Evolutionary conservation across 1,140 invertebrate species (phyloP), one percentile per base, ranked within the genome.

Genomic region (Nylanderia fulva): DNA sequence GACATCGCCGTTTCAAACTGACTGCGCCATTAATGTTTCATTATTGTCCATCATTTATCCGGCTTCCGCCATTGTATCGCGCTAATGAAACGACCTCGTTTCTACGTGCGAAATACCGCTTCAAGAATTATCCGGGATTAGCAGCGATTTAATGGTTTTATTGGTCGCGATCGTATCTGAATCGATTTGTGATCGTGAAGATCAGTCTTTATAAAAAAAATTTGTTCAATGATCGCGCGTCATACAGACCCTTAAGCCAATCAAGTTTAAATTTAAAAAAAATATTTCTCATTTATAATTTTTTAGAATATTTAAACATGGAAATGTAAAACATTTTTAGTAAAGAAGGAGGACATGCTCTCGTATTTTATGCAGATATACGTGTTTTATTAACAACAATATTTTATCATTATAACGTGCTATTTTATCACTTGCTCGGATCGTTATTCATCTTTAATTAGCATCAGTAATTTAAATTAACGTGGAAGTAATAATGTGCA

Each of bases 11-110:
- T 86, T 91, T 86, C 77, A 85, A 92, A 91, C 90, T 91, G 84
- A 89, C 87, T 89, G 69, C 61, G 80, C 88, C 91, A 87, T 92
- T 91, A 92, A 91, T 91, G 91, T 90, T 92, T 92, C 90, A 92
- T 92, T 92, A 92, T 90, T 79, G 85, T 89, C 58, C 90, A 90
- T 92, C 90, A 90, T 92, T 92, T 92, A 91, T 88, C 84, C 85
- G 79, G 69, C 45, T 64, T 74, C 29, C 80, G 45, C 80, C 85
- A 87, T 88, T 90, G 86, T 85, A 64, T 42, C 33, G 64, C 68
- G 79, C 77, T 91, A 91, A 92, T 92, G 90, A 92, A 91, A 91
- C 86, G 86, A 76, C 71, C 13, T 24, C 84, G 71, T 68, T 84
- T 54, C 63, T 63, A 39, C 29, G 85, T 42, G 64, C 84, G 39